Percentiles rank a stretch among this genome's conserved stretches.
These are phyloP conservation scores for Puffinus mauretanicus DNA, from an alignment of 2,113 vertebrate genomes.

Conservation along the genomic window DNA sequence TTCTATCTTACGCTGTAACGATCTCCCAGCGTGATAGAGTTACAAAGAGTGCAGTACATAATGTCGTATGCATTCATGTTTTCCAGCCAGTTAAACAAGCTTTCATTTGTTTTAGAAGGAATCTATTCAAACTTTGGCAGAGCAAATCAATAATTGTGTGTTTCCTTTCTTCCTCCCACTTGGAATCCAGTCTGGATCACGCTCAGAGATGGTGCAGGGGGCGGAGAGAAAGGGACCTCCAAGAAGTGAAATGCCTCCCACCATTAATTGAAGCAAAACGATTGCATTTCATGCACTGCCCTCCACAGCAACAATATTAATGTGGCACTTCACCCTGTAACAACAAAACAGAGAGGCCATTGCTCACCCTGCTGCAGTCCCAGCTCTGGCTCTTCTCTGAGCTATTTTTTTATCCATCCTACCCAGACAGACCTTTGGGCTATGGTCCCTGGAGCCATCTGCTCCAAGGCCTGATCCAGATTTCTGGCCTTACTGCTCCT, in stretches of 20 bases:
- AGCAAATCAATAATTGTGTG: constrained; percentile 8
- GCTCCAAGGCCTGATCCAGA: constrained; percentile 1
- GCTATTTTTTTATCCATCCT: neutral
- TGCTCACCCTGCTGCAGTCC: accelerated
- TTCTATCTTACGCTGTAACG: neutral
- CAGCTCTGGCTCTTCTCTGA: neutral
- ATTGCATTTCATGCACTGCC: neutral
- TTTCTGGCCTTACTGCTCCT: neutral
- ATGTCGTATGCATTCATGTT: neutral
- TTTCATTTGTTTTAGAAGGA: constrained; percentile 35
- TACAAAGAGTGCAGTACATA: neutral
- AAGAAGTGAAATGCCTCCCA: neutral
- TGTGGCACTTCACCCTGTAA: neutral
- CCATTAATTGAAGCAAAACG: neutral
- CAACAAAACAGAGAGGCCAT: neutral
- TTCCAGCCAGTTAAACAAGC: constrained; percentile 24
- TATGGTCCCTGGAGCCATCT: neutral
- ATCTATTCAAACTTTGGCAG: constrained; percentile 19
- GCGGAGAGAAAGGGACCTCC: neutral
- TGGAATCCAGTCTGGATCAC: neutral
- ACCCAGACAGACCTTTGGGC: neutral
- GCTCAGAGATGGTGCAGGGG: neutral
- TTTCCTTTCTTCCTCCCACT: neutral
- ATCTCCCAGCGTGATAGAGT: neutral
- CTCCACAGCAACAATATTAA: neutral